Conservation (phyloP, 1,140 invertebrate genomes). For the Cherax quadricarinatus region DNA sequence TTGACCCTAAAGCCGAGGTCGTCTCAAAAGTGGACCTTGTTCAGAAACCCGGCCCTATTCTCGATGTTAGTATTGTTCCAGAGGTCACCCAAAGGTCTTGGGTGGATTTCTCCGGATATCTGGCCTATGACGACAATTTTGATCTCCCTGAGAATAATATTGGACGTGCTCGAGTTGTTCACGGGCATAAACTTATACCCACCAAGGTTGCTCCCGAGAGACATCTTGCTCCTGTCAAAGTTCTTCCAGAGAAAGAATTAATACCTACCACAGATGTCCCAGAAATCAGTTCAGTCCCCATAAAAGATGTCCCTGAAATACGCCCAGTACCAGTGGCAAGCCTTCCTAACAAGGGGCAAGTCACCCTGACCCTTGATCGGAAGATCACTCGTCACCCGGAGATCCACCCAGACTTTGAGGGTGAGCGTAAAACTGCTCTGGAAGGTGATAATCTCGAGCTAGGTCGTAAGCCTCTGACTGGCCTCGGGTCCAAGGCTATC, state of each 20-base stretch:
- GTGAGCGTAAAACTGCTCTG: background rate
- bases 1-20: background rate
- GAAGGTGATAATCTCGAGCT: background rate
- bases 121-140: background rate
- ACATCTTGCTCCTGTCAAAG: background rate
- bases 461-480: background rate
- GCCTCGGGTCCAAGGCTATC: background rate
- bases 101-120: background rate
- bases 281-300: background rate
- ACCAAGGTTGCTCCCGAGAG: background rate
- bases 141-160: background rate
- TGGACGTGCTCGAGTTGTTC: background rate
- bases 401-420: background rate
- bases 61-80: background rate
- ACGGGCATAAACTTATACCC: constrained; percentile 16
- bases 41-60: background rate
- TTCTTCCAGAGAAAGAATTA: background rate
- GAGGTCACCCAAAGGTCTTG: background rate
- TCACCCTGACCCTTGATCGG: background rate
- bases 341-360: background rate
- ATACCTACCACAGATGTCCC: constrained; percentile 5
- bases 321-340: background rate
- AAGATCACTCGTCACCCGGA: background rate
- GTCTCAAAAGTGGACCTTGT: background rate
- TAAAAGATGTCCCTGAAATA: background rate